Evolutionary conservation across 2,888 invertebrate species (phyloP), one percentile per base, ranked within the genome.

Genomic region (Ochropacha duplaris): DNA sequence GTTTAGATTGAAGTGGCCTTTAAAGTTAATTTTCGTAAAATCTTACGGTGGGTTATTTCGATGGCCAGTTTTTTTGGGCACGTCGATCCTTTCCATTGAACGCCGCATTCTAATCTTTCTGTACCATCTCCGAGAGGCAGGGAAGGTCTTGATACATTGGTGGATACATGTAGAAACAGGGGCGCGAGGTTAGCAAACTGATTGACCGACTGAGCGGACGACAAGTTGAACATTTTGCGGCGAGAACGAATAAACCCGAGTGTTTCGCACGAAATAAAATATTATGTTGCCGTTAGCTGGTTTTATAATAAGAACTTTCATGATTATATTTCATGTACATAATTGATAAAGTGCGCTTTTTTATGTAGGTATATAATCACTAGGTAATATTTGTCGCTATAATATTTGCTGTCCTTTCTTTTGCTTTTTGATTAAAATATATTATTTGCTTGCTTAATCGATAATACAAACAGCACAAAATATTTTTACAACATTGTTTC

Each of bases 21-120:
- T 86, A 85, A 83, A 88, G 89, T 88, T 90, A 90, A 91, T 90
- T 90, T 90, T 88, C 87, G 83, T 90, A 88, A 90, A 89, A 88
- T 88, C 90, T 87, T 88, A 88, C 84, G 81, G 83, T 84, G 75
- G 78, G 79, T 74, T 79, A 77, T 80, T 75, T 68, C 62, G 63
- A 71, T 65, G 59, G 58, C 86, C 76, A 72, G 49, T 54, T 56
- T 61, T 39, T 51, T 24, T 57, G 60, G 80, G 81, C 16, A 80
- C 57, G 65, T 64, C 54, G 60, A 62, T 60, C 61, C 64, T 59
- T 62, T 64, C 61, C 56, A 60, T 54, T 19, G 36, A 59, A 50
- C 67, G 62, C 60, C 60, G 58, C 60, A 56, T 49, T 58, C 54
- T 55, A 57, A 56, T 57, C 56, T 22, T 59, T 59, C 59, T 58